Evolutionary conservation across 64 coral and sea anemone genomes (phyloP).

Genomic region (Porites australiensis): DNA sequence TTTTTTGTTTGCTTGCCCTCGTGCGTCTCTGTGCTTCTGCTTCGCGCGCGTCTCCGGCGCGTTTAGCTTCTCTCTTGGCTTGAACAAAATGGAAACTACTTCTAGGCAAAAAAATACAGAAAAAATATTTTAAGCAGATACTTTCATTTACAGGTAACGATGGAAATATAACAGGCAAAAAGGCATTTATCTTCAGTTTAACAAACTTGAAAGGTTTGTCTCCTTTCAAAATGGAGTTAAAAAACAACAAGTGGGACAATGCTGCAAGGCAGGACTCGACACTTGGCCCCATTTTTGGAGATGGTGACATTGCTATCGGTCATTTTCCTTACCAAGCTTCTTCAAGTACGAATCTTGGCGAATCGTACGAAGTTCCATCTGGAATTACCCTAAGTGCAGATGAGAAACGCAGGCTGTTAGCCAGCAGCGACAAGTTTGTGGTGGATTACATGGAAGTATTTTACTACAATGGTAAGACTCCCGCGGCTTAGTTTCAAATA

Average conservation of each 20-base stretch:
- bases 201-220: background rate
- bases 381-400: background rate
- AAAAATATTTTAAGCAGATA: too few relatives aligned
- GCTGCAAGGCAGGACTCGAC: background rate
- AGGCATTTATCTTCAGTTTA: constrained; percentile 60
- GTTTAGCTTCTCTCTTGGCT: too few relatives aligned
- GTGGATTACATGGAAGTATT: constrained; percentile 61
- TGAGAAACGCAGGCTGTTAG: background rate
- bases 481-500: too few relatives aligned
- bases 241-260: background rate
- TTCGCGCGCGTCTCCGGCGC: too few relatives aligned
- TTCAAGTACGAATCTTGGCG: background rate
- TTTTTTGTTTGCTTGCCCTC: too few relatives aligned
- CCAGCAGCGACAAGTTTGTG: constrained; percentile 27
- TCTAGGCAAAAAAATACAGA: too few relatives aligned
- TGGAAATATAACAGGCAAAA: background rate
- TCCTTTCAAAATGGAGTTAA: constrained; percentile 21
- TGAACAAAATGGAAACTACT: too few relatives aligned
- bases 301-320: background rate
- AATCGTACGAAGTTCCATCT: background rate
- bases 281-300: constrained; percentile 11
- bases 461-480: constrained; percentile 16
- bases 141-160: background rate
- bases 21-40: too few relatives aligned
- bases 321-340: background rate